Base-by-base conservation (phyloP, 2,888 invertebrate genomes). In the Dysmachus trigonus region DNA sequence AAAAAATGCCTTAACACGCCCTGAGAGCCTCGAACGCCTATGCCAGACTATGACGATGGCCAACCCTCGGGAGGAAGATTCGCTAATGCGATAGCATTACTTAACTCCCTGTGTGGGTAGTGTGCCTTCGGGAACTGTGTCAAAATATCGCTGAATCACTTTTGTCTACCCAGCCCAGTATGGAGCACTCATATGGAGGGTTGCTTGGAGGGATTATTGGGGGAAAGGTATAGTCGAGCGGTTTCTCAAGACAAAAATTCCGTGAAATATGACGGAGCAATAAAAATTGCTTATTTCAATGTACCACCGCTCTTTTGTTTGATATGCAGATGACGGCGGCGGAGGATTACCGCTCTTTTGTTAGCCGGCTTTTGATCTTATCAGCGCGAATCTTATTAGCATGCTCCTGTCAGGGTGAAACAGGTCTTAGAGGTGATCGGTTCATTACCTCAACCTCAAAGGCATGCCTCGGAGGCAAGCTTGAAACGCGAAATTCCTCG, bases 121-220 rank as follows among this genome's bases (percentile, higher is more conserved):
- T 30, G 47, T 71, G 27, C 62, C 82, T 27, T 62, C 27, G 38
- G 53, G 82, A 82, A 82, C 22, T 82, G 71, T 62, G 62, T 62
- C 82, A 62, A 82, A 62, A 62, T 35, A 71, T 18, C 47, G 82
- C 82, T 82, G 82, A 82, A 35, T 82, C 82, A 82, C 62, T 47
- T 79, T 62, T 62, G 18, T 82, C 62, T 35, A 62, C 22, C 71
- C 47, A 82, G 33, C 18, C 82, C 13, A 0, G 22, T 13, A n/a
- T 0, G 22, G 22, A 35, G 27, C 22, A 13, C 35, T 82, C 31
- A 33, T 22, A 38, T 31, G 13, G n/a, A n/a, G 71, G 62, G 62
- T 18, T 62, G 62, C 62, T 62, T n/a, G 22, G 62, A 27, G 62
- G 62, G 62, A 62, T 62, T 62, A 62, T 22, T 82, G 62, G 62